A percentile compares a stretch with the other conserved stretches of the same genome.
Conservation (phyloP, 2,797 vertebrate species). For the Eulemur albifrons region DNA sequence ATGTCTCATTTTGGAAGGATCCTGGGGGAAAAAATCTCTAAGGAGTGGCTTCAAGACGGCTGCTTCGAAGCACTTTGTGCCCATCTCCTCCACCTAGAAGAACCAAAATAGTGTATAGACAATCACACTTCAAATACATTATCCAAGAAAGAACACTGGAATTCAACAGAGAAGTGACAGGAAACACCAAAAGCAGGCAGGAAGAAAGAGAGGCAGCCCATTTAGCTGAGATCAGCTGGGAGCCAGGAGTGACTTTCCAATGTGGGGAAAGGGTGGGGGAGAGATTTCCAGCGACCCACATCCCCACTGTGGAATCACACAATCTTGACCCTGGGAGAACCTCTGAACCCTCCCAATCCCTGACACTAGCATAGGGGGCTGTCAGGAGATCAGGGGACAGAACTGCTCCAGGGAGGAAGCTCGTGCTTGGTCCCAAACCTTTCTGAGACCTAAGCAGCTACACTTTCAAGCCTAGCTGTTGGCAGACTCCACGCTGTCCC, state of each 20-base stretch:
- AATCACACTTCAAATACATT: not conserved
- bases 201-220: not conserved
- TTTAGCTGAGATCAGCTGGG: not conserved
- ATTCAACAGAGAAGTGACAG: not conserved
- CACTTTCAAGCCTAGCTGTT: no score
- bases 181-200: not conserved
- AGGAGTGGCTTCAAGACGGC: not conserved
- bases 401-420: no score
- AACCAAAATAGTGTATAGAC: not conserved
- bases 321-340: not conserved
- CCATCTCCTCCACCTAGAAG: not conserved
- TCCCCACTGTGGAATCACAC: not conserved
- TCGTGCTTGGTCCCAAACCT: no score
- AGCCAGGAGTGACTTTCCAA: not conserved
- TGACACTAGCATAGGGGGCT: not conserved
- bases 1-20: not conserved
- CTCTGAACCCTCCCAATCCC: not conserved
- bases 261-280: not conserved
- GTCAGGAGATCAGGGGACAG: no score
- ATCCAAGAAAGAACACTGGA: not conserved
- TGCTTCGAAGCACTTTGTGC: not conserved
- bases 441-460: no score
- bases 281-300: not conserved
- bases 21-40: not conserved
- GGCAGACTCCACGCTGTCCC: no score